Evolutionary conservation across 2,888 invertebrate genomes (phyloP).

Genomic region (Drosophila neonasuta): DNA sequence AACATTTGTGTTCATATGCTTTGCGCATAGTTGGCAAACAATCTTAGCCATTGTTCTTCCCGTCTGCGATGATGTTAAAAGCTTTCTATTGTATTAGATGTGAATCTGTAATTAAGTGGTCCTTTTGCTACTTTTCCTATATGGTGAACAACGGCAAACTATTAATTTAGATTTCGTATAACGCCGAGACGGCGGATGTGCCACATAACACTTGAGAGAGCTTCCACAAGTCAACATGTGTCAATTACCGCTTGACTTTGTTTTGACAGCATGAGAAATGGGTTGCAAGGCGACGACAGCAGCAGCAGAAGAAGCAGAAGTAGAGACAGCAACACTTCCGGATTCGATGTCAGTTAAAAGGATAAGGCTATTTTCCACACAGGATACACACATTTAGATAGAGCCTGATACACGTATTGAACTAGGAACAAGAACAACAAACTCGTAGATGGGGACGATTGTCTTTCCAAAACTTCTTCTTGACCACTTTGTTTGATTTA

Average conservation of each 20-base stretch:
- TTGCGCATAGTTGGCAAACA: not conserved
- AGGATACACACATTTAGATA: conserved; percentile 10
- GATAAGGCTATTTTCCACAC: conserved; percentile 9
- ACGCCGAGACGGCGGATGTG: conserved; percentile 6
- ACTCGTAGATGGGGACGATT: not conserved
- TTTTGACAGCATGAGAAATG: conserved; percentile 67
- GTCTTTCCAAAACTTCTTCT: conserved; percentile 4
- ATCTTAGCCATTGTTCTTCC: not conserved
- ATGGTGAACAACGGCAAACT: conserved; percentile 10
- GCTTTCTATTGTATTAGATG: conserved; percentile 7
- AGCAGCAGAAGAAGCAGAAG: not conserved
- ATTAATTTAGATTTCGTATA: conserved; percentile 35
- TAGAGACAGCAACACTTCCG: not conserved
- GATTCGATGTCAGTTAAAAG: conserved; percentile 13
- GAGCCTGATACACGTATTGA: conserved; percentile 6
- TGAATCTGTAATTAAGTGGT: conserved; percentile 12
- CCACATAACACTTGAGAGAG: conserved; percentile 32
- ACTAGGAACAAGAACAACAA: not conserved
- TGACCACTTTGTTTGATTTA: conserved; percentile 31
- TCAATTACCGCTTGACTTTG: conserved; percentile 70
- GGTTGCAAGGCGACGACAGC: conserved; percentile 25
- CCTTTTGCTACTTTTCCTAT: not conserved
- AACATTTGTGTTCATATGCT: not conserved
- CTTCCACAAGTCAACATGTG: conserved; percentile 61
- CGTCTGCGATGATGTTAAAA: not conserved